phyloP scores from a whole-genome alignment of 92 coral and sea anemone genomes.

The Virgularia gustaviana region DNA sequence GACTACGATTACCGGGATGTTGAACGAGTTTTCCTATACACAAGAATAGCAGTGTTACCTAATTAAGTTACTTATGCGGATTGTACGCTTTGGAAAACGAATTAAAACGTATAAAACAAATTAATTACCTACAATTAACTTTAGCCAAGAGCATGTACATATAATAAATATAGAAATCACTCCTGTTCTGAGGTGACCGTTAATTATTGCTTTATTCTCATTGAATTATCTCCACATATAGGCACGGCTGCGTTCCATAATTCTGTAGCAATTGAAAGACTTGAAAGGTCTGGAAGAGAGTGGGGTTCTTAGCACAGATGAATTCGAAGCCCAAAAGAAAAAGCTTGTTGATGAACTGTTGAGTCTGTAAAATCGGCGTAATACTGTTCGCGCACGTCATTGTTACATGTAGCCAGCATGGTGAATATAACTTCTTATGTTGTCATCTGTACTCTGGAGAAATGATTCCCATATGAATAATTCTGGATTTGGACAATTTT shows the following conservation, averaged over 20 bases:
- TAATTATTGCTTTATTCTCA: too few relatives aligned
- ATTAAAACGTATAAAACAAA: too few relatives aligned
- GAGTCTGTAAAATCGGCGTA: slow-evolving; percentile 12
- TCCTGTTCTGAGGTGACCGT: too few relatives aligned
- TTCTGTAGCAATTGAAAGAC: slow-evolving; percentile 7
- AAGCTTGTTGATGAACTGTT: slow-evolving; percentile 7
- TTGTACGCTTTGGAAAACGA: too few relatives aligned
- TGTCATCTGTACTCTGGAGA: slow-evolving; percentile 37
- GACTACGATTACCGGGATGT: too few relatives aligned
- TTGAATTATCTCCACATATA: not conserved
- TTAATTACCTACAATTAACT: too few relatives aligned
- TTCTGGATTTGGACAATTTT: slow-evolving; percentile 41
- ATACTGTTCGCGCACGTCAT: not conserved
- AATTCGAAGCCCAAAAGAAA: not conserved
- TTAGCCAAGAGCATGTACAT: too few relatives aligned
- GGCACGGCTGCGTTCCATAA: slow-evolving; percentile 9
- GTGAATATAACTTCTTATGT: slow-evolving; percentile 32
- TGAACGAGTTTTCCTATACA: too few relatives aligned
- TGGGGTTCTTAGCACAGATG: not conserved
- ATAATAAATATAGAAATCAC: too few relatives aligned
- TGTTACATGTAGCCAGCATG: slow-evolving; percentile 14
- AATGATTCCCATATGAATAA: slow-evolving; percentile 29
- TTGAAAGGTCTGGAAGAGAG: not conserved
- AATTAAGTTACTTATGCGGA: too few relatives aligned
- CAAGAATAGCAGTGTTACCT: too few relatives aligned